These are phyloP conservation scores for Pterobdella sp. DNA, from an alignment of 2,888 invertebrate species.

Conservation along the genomic window DNA sequence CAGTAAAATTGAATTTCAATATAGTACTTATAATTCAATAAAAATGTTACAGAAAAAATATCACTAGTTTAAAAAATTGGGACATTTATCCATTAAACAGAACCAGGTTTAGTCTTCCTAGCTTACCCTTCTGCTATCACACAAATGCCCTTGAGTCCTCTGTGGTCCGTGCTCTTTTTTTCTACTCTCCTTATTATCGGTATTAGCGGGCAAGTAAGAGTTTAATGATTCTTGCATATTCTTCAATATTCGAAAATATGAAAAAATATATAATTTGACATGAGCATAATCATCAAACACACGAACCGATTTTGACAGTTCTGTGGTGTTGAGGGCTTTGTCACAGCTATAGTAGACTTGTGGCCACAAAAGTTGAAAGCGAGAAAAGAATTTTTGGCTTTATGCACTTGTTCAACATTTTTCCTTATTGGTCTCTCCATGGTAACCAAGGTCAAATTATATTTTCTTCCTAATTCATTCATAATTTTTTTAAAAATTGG, in stretches of 20 bases:
- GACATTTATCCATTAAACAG: no score
- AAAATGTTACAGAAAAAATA: no score
- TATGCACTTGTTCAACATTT: constrained; percentile 78
- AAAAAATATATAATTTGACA: not conserved
- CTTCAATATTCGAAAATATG: not conserved
- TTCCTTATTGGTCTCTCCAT: constrained; percentile 80
- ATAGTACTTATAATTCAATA: no score
- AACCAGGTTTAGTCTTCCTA: not conserved
- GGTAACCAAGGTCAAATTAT: constrained; percentile 55
- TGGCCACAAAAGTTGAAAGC: constrained; percentile 73
- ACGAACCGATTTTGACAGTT: no score
- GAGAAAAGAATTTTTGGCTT: constrained; percentile 83
- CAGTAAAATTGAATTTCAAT: no score
- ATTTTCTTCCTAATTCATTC: no score
- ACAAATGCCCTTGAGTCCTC: not conserved
- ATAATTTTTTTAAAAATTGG: no score
- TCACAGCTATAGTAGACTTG: constrained; percentile 92
- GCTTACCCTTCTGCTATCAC: not conserved
- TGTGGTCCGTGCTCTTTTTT: constrained; percentile 4
- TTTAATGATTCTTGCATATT: no score
- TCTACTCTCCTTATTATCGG: not conserved
- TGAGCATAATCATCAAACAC: no score
- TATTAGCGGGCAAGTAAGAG: not conserved
- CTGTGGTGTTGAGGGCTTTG: constrained; percentile 96
- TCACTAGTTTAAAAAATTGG: no score